These are phyloP conservation scores for Propithecus perrieri DNA, from an alignment of 2,797 vertebrate species.

Conservation along the genomic window DNA sequence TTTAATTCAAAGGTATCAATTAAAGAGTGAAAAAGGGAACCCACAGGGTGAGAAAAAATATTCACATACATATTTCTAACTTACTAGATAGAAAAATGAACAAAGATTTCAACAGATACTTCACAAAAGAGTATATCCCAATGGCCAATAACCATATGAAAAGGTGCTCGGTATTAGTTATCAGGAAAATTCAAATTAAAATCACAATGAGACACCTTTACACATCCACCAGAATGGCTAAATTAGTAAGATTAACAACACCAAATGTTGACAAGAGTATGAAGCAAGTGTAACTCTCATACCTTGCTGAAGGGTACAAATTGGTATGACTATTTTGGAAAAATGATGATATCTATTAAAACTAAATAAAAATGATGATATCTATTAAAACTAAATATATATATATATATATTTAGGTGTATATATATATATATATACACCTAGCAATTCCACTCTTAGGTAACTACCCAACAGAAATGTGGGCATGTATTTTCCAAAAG, in stretches of 20 bases:
- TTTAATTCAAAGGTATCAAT: constrained; percentile 1
- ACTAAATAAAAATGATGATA: no score
- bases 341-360: background rate
- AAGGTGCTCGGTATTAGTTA: background rate
- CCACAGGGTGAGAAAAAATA: background rate
- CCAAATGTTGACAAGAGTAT: background rate
- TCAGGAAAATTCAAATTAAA: constrained; percentile 30
- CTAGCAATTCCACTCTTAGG: background rate
- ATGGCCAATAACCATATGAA: background rate
- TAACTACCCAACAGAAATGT: background rate
- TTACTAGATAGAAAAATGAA: background rate
- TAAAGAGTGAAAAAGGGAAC: constrained; percentile 26
- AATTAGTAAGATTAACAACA: background rate
- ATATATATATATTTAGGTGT: background rate
- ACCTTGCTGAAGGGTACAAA: background rate
- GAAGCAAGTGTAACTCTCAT: background rate
- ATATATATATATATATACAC: background rate
- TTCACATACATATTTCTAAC: background rate
- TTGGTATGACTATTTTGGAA: background rate
- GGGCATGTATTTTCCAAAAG: background rate
- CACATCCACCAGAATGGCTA: background rate
- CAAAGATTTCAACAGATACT: background rate
- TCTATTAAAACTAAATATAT: no score
- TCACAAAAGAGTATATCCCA: background rate
- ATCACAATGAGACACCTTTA: background rate